A percentile compares a stretch with the other conserved stretches of the same genome.
phyloP scores from a whole-genome alignment of 64 coral and sea anemone genomes.

The Porites lutea region DNA sequence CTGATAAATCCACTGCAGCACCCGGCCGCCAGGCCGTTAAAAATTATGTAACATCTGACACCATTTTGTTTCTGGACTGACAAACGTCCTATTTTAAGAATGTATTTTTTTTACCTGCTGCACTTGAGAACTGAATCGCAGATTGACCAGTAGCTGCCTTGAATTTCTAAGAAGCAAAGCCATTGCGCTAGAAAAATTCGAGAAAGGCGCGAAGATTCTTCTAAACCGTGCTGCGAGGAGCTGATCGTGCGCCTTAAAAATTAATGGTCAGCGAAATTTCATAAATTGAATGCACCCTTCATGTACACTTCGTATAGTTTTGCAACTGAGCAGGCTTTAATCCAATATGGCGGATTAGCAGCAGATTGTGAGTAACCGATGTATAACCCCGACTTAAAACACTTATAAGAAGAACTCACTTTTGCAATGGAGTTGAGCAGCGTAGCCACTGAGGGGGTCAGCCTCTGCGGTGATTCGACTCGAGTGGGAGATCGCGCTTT shows the following conservation, averaged over 20 bases:
- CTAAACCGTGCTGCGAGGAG: no score
- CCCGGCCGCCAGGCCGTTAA: no score
- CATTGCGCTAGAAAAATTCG: neutral
- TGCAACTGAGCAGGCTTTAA: neutral
- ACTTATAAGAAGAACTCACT: neutral
- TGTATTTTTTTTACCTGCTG: neutral
- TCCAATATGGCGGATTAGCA: neutral
- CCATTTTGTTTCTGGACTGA: no score
- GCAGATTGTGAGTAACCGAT: neutral
- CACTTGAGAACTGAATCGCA: neutral
- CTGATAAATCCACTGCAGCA: no score
- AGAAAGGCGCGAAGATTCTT: no score
- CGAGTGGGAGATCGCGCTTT: constrained; percentile 75
- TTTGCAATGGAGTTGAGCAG: constrained; percentile 77
- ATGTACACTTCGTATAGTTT: neutral
- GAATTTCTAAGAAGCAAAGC: neutral
- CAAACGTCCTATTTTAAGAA: no score
- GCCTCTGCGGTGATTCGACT: constrained; percentile 78
- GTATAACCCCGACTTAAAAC: neutral
- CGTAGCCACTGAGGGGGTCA: constrained; percentile 75
- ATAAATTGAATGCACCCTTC: neutral
- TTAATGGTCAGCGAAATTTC: neutral
- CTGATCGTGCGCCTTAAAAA: no score
- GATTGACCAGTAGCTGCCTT: neutral
- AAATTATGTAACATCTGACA: no score